These are phyloP conservation scores for Stenolophus ochropezus DNA, from an alignment of 2,888 invertebrate genomes.

Conservation along the genomic window DNA sequence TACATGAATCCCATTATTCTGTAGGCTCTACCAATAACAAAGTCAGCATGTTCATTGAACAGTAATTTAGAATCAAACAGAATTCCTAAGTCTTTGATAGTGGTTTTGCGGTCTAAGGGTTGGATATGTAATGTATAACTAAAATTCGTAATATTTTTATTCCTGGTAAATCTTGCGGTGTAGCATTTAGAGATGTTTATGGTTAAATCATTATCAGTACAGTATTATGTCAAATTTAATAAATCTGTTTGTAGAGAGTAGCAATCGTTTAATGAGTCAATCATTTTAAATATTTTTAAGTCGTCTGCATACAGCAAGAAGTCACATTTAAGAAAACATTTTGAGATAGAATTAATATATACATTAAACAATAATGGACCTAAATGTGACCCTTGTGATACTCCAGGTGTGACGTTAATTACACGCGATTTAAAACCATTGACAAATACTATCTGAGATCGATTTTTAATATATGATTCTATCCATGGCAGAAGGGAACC, in stretches of 20 bases:
- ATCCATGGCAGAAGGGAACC: neutral
- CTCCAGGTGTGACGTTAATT: neutral
- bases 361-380: constrained; percentile 1
- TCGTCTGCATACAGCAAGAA: too few species aligned
- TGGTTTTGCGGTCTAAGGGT: too few species aligned
- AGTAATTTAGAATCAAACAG: neutral
- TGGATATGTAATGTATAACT: neutral
- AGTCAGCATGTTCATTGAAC: neutral
- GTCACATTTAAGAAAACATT: too few species aligned
- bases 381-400: neutral
- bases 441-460: neutral
- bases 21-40: neutral
- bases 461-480: too few species aligned
- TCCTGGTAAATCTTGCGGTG: too few species aligned
- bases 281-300: neutral
- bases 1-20: neutral
- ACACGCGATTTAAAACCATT: neutral
- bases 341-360: too few species aligned
- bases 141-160: neutral
- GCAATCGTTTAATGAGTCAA: too few species aligned
- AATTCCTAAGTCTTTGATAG: too few species aligned
- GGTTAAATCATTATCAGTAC: too few species aligned
- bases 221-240: too few species aligned
- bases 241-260: too few species aligned
- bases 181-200: too few species aligned